These are phyloP conservation scores for Tenrec ecaudatus DNA, from an alignment of 2,113 vertebrate genomes.

Conservation along the genomic window DNA sequence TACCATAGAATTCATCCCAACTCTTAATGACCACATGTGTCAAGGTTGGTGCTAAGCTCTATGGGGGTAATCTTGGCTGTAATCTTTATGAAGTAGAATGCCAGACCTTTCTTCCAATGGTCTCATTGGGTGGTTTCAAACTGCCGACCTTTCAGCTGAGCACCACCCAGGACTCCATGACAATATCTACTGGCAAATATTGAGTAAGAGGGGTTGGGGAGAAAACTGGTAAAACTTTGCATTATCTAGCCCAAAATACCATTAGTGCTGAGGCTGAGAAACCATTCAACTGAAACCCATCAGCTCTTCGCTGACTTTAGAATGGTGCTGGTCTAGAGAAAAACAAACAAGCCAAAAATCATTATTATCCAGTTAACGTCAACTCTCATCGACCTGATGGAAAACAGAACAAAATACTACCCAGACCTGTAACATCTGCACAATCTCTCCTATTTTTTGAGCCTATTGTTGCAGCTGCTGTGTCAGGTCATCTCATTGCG, in stretches of 20 bases:
- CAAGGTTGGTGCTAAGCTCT: too few species aligned
- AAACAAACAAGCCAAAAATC: too few species aligned
- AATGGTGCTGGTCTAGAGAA: not conserved
- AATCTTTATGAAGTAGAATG: not conserved
- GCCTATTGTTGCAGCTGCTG: too few species aligned
- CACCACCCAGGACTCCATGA: not conserved
- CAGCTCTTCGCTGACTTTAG: not conserved
- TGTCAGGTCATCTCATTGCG: too few species aligned
- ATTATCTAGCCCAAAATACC: not conserved
- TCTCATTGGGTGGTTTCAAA: not conserved
- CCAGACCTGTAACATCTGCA: too few species aligned
- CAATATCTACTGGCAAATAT: too few species aligned
- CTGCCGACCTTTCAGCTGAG: not conserved
- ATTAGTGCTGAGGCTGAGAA: too few species aligned
- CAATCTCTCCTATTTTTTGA: too few species aligned
- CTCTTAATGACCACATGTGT: not conserved
- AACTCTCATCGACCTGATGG: not conserved
- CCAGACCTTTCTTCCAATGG: too few species aligned
- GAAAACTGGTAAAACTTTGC: not conserved
- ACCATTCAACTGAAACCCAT: not conserved
- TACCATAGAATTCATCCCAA: too few species aligned
- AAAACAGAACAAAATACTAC: too few species aligned
- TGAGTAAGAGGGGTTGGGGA: not conserved
- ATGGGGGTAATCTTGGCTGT: not conserved
- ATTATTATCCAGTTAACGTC: too few species aligned